phyloP scores from a whole-genome alignment of 2,888 invertebrate genomes.

The Volucella bombylans region DNA sequence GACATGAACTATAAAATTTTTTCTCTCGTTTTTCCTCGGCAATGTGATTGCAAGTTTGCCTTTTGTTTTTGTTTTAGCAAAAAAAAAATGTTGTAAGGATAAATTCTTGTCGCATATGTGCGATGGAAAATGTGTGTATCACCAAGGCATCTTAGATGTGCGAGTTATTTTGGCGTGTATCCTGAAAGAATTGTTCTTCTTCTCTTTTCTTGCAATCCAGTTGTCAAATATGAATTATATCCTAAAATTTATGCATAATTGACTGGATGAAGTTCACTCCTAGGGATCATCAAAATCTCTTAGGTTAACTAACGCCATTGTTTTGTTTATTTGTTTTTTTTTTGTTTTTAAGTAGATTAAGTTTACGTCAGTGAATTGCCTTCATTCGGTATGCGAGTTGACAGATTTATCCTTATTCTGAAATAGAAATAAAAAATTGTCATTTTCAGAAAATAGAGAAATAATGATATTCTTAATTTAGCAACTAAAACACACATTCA shows the following conservation, averaged over 20 bases:
- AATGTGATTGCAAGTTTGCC: conserved; percentile 23
- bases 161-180: conserved; percentile 38
- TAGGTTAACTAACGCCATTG: conserved; percentile 57
- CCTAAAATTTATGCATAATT: conserved; percentile 59
- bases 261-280: conserved; percentile 52
- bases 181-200: conserved; percentile 3
- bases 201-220: conserved; percentile 5
- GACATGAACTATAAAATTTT: conserved; percentile 57
- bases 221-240: conserved; percentile 36
- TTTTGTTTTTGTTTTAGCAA: conserved; percentile 1
- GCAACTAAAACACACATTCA: too few species aligned
- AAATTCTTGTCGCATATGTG: conserved; percentile 46
- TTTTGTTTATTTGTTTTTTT: conserved; percentile 8
- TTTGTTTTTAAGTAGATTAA: neutral
- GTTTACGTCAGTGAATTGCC: conserved; percentile 33
- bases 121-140: conserved; percentile 51
- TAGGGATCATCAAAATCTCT: conserved; percentile 62
- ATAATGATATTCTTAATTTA: too few species aligned
- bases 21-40: neutral
- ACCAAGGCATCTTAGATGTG: conserved; percentile 65
- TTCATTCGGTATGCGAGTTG: conserved; percentile 37
- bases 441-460: neutral
- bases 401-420: conserved; percentile 28
- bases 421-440: conserved; percentile 16
- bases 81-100: conserved; percentile 18